These are phyloP conservation scores for Megaceryle alcyon DNA, from an alignment of 2,797 vertebrate genomes.

Conservation along the genomic window DNA sequence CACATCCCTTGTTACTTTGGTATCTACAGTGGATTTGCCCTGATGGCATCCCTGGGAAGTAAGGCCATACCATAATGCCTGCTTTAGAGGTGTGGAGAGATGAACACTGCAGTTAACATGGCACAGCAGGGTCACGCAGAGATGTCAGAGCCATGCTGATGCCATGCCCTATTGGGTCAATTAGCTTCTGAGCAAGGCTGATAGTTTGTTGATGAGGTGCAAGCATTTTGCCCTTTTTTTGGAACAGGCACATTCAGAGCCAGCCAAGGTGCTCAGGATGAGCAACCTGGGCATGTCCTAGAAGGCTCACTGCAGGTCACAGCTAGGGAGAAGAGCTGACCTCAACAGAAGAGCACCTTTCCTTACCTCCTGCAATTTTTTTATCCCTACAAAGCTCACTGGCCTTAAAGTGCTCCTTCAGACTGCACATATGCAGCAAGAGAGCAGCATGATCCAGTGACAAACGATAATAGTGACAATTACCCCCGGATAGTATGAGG, in stretches of 20 bases:
- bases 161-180: background rate
- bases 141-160: background rate
- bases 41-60: background rate
- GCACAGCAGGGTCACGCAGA: background rate
- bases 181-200: background rate
- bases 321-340: background rate
- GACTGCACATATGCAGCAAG: background rate
- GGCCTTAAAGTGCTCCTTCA: background rate
- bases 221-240: background rate
- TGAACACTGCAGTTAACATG: background rate
- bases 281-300: background rate
- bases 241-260: background rate
- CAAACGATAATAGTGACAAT: background rate
- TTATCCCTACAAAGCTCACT: background rate
- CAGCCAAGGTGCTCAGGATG: background rate
- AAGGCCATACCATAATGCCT: background rate
- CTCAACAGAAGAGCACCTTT: background rate
- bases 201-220: background rate
- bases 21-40: background rate
- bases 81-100: background rate
- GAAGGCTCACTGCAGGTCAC: background rate
- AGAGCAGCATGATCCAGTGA: accelerated
- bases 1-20: background rate
- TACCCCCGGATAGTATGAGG: background rate
- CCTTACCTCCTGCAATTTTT: background rate